phyloP scores from a whole-genome alignment of 1,140 invertebrate genomes.

The Lanistes nyassanus region DNA sequence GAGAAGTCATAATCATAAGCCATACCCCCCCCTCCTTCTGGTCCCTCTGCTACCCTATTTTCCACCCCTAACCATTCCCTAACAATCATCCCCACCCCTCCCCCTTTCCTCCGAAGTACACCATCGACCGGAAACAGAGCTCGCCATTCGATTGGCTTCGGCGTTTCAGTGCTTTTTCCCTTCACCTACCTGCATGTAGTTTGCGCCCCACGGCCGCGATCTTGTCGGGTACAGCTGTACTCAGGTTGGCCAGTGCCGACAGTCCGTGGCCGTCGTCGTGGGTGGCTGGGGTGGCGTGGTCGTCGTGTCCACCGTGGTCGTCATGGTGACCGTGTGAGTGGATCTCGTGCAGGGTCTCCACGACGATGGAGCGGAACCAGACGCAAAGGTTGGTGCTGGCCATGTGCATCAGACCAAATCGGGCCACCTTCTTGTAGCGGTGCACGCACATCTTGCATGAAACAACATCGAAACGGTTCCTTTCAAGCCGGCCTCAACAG shows the following conservation, averaged over 20 bases:
- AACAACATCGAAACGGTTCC: too few relatives aligned
- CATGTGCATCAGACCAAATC: slow-evolving; percentile 95
- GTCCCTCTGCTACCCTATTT: too few relatives aligned
- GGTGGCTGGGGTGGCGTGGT: neutral
- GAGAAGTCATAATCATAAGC: too few relatives aligned
- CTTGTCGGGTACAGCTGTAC: neutral
- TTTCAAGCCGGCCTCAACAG: too few relatives aligned
- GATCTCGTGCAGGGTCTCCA: slow-evolving; percentile 46
- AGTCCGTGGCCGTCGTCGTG: neutral
- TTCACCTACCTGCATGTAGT: slow-evolving; percentile 15
- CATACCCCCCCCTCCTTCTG: too few relatives aligned
- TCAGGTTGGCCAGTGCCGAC: neutral
- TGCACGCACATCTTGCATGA: slow-evolving; percentile 44
- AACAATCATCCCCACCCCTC: too few relatives aligned
- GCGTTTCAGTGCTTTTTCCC: too few relatives aligned
- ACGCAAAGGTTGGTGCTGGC: slow-evolving; percentile 97
- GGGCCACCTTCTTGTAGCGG: slow-evolving; percentile 84
- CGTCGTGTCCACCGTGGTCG: neutral
- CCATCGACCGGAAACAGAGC: too few relatives aligned
- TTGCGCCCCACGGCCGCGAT: neutral
- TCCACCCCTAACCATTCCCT: too few relatives aligned
- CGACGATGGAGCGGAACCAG: slow-evolving; percentile 66
- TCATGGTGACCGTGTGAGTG: slow-evolving; percentile 16
- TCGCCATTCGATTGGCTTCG: too few relatives aligned
- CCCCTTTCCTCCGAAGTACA: too few relatives aligned